Evolutionary conservation across 2,888 invertebrate species (phyloP), one percentile per base, ranked within the genome.

Genomic region (Octonoba sinensis): DNA sequence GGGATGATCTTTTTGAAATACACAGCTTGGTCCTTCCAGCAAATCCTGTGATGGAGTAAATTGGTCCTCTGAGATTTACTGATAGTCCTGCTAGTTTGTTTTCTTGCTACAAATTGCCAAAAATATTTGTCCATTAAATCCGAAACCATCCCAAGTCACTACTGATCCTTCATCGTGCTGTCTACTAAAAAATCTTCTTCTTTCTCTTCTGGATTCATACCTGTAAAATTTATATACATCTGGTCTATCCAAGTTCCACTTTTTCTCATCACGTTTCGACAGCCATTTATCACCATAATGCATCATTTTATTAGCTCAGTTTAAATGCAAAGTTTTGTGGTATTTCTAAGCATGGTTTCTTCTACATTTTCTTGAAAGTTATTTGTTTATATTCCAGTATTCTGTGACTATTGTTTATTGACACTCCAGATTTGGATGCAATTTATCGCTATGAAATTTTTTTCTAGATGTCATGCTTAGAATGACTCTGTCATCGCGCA

Each of bases 391-490:
- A 54, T 54, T 54, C 54, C 54, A 11, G 16, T 54, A 54, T 54
- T 54, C 54, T 54, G 54, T 6, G 54, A 54, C 16, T 54, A 18
- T 16, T 15, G 18, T 54, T 54, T 47, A n/a, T 54, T 54, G 54
- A 54, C 6, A 11, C 16, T 54, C 54, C 11, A 54, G 18, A 54
- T 54, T 54, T 15, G 16, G 6, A 54, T 54, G 16, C 54, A 54
- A 54, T 54, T 54, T 54, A n/a, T 54, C 54, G 54, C 16, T 54
- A 15, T 16, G 18, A 54, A 54, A n/a, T 12, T 54, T 54, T 54
- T 54, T 16, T 54, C 54, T 54, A 54, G 16, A 54, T 54, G 54
- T 16, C 54, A 11, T 54, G 54, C 54, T 54, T 54, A 54, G 54
- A 54, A 54, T 54, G 16, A 54, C 18, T 54, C 54, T 54, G 6